Evolutionary conservation across 2,888 invertebrate genomes (phyloP).

Genomic region (Poecilus cupreus): DNA sequence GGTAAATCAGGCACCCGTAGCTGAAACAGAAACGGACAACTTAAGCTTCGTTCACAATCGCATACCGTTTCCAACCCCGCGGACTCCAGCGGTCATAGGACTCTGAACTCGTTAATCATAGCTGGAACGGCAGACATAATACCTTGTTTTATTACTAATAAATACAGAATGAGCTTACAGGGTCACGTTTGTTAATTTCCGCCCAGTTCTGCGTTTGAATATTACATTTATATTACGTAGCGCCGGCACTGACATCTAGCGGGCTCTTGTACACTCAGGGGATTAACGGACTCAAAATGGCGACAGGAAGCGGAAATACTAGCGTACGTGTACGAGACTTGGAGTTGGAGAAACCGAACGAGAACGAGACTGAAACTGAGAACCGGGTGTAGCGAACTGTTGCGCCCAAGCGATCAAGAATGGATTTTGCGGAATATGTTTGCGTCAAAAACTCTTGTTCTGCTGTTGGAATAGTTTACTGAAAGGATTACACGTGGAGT

Average conservation of each 20-base stretch:
- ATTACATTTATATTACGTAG: slow-evolving; percentile 60
- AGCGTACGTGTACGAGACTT: neutral
- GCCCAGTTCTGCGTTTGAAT: slow-evolving; percentile 65
- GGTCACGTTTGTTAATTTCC: slow-evolving; percentile 67
- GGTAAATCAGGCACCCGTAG: slow-evolving; percentile 88
- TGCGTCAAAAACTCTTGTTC: slow-evolving; percentile 27
- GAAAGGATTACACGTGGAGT: slow-evolving; percentile 21
- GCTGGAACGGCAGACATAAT: slow-evolving; percentile 61
- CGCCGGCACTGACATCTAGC: slow-evolving; percentile 36
- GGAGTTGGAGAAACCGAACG: neutral
- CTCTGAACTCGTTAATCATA: slow-evolving; percentile 54
- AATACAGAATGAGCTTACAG: slow-evolving; percentile 65
- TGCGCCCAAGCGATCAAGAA: neutral
- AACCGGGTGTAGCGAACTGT: neutral
- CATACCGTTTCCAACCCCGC: neutral
- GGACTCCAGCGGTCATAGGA: neutral
- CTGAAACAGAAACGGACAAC: slow-evolving; percentile 74
- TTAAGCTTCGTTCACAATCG: slow-evolving; percentile 20
- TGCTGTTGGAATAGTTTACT: slow-evolving; percentile 5
- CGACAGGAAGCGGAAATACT: slow-evolving; percentile 30
- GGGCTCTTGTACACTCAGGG: slow-evolving; percentile 5
- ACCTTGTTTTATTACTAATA: slow-evolving; percentile 67
- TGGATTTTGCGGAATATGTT: slow-evolving; percentile 19
- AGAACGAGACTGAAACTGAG: neutral
- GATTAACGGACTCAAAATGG: slow-evolving; percentile 43